A percentile compares a stretch with the other conserved stretches of the same genome.
phyloP scores from a whole-genome alignment of 2,113 vertebrate species.

The Hirundichthys speculiger region DNA sequence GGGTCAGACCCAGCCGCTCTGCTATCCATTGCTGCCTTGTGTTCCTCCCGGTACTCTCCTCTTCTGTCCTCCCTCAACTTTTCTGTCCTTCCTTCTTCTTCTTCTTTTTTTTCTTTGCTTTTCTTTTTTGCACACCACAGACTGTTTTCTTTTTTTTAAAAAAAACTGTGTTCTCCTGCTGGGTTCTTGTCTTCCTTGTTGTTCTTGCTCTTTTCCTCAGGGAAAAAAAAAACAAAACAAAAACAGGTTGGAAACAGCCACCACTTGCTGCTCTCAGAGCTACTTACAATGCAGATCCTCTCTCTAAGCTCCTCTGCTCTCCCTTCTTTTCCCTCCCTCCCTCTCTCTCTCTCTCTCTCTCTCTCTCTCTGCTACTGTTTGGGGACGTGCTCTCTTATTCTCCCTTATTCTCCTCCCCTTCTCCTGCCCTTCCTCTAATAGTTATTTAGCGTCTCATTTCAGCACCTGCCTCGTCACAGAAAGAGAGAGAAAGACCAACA shows the following conservation, averaged over 20 bases:
- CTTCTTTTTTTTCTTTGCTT: background rate
- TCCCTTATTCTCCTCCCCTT: slow-evolving; percentile 63
- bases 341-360: slow-evolving; percentile 10
- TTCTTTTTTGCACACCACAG: background rate
- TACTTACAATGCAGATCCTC: slow-evolving; percentile 76
- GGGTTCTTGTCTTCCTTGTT: slow-evolving; percentile 14
- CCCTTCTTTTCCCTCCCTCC: slow-evolving; percentile 47
- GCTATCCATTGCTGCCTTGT: slow-evolving; percentile 79
- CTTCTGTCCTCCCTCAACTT: slow-evolving; percentile 18
- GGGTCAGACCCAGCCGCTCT: slow-evolving; percentile 63
- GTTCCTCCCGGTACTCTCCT: slow-evolving; percentile 68
- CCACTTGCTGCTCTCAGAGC: slow-evolving; percentile 67
- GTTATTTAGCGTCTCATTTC: slow-evolving; percentile 79
- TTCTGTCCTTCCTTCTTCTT: background rate
- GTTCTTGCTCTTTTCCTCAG: slow-evolving; percentile 25
- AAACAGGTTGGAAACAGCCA: slow-evolving; percentile 60
- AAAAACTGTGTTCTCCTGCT: slow-evolving; percentile 13
- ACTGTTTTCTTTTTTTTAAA: too few relatives aligned
- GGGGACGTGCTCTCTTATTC: slow-evolving; percentile 55
- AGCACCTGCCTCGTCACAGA: slow-evolving; percentile 75
- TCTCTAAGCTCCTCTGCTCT: slow-evolving; percentile 62
- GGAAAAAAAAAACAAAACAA: slow-evolving; percentile 52
- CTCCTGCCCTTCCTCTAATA: slow-evolving; percentile 66
- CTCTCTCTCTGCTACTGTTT: slow-evolving; percentile 57
- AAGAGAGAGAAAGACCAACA: slow-evolving; percentile 27